phyloP scores from a whole-genome alignment of 2,797 vertebrate species.

The Ciconia nigra region DNA sequence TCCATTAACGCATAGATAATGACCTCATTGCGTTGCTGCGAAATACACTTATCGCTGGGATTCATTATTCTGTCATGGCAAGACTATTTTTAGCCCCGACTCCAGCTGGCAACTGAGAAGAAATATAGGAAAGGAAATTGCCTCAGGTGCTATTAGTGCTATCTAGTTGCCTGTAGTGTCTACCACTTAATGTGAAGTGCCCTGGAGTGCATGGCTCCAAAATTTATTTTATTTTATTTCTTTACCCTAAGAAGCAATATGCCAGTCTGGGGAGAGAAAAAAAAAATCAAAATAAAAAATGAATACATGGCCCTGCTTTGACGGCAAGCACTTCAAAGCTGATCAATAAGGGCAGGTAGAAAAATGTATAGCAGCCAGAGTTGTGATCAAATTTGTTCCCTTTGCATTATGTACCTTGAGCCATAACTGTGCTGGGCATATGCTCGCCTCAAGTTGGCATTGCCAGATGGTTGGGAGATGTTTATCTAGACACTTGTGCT shows the following conservation, averaged over 20 bases:
- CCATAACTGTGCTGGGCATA: neutral
- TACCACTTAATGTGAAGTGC: slow-evolving; percentile 16
- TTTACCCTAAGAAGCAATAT: slow-evolving; percentile 7
- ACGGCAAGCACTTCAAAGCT: neutral
- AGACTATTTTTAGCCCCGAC: slow-evolving; percentile 45
- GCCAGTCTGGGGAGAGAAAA: neutral
- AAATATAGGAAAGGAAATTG: slow-evolving; percentile 47
- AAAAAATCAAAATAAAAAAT: neutral
- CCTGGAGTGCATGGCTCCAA: slow-evolving; percentile 17
- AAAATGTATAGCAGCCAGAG: neutral
- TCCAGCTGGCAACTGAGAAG: slow-evolving; percentile 48
- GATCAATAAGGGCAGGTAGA: neutral
- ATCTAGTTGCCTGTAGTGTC: slow-evolving; percentile 32
- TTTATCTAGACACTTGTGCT: neutral
- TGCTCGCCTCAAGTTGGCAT: neutral
- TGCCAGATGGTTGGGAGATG: neutral
- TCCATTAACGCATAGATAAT: slow-evolving; percentile 45
- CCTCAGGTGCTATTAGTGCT: slow-evolving; percentile 48
- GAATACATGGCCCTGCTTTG: neutral
- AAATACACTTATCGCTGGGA: slow-evolving; percentile 20
- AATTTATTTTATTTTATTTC: slow-evolving; percentile 23
- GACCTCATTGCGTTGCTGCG: neutral
- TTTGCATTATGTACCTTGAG: neutral
- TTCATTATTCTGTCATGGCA: slow-evolving; percentile 53
- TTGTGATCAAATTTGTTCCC: neutral